These are phyloP conservation scores for Elachura formosa DNA, from an alignment of 2,113 vertebrate species.

Conservation along the genomic window DNA sequence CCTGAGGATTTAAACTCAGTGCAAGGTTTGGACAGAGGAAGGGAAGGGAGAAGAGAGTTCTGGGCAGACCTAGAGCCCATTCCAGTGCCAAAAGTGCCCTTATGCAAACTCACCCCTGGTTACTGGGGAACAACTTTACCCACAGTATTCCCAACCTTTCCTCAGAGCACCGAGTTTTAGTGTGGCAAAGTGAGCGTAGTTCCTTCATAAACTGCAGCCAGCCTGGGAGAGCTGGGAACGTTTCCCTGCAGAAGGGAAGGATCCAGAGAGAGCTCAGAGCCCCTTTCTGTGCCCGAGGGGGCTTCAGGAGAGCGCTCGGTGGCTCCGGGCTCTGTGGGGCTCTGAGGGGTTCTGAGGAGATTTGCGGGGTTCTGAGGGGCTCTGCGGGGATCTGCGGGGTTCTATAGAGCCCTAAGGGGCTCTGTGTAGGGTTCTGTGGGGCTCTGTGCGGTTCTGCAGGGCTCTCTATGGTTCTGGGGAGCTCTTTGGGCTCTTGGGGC, in stretches of 20 bases:
- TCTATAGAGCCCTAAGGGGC: too few species aligned
- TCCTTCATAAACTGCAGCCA: background rate
- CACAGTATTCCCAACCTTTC: too few species aligned
- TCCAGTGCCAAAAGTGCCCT: background rate
- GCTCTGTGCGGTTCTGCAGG: too few species aligned
- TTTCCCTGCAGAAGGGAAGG: background rate
- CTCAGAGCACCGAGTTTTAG: background rate
- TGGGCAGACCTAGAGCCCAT: background rate
- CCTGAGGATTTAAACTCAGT: background rate
- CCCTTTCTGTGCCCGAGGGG: rapidly evolving
- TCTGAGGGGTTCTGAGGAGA: too few species aligned
- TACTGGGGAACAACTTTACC: background rate
- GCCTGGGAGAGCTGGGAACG: background rate
- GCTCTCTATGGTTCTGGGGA: too few species aligned
- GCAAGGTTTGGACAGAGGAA: too few species aligned
- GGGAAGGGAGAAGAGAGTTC: background rate
- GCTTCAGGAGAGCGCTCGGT: background rate
- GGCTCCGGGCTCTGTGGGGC: too few species aligned
- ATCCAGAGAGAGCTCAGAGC: background rate
- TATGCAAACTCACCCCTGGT: background rate
- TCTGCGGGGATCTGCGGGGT: too few species aligned
- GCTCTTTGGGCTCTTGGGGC: too few species aligned
- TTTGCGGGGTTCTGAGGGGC: too few species aligned
- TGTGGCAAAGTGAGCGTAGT: rapidly evolving
- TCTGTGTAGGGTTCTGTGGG: too few species aligned